Evolutionary conservation across 2,797 vertebrate species (phyloP).

Genomic region (Mallotus villosus): DNA sequence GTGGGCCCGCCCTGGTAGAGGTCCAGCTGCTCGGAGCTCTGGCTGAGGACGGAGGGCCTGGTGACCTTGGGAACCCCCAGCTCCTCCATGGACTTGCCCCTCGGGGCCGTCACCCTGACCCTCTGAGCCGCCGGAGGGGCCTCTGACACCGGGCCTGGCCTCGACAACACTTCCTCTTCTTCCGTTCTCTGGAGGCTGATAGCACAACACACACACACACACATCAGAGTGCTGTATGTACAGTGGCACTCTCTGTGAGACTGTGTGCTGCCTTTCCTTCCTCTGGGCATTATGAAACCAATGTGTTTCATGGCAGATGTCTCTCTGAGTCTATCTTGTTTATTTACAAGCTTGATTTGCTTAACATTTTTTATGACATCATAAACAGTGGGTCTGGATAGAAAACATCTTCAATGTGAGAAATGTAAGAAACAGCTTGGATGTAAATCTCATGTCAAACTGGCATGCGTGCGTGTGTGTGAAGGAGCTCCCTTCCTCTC

Average conservation of each 20-base stretch:
- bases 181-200: conserved; percentile 56
- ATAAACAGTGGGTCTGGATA: no score
- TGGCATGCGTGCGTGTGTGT: no score
- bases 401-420: no score
- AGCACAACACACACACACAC: background rate
- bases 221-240: background rate
- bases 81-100: conserved; percentile 82
- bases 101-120: conserved; percentile 60
- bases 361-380: no score
- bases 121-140: conserved; percentile 44
- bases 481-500: background rate
- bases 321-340: background rate
- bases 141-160: background rate
- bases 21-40: conserved; percentile 79
- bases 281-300: no score
- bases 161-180: conserved; percentile 21
- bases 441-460: no score
- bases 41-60: conserved; percentile 64
- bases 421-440: no score
- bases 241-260: background rate
- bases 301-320: conserved; percentile 43
- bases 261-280: background rate
- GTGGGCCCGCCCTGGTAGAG: conserved; percentile 37
- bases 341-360: background rate
- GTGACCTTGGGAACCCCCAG: conserved; percentile 56